Base-by-base conservation (phyloP, 2,888 invertebrate genomes). In the Tetramorium bicarinatum region DNA sequence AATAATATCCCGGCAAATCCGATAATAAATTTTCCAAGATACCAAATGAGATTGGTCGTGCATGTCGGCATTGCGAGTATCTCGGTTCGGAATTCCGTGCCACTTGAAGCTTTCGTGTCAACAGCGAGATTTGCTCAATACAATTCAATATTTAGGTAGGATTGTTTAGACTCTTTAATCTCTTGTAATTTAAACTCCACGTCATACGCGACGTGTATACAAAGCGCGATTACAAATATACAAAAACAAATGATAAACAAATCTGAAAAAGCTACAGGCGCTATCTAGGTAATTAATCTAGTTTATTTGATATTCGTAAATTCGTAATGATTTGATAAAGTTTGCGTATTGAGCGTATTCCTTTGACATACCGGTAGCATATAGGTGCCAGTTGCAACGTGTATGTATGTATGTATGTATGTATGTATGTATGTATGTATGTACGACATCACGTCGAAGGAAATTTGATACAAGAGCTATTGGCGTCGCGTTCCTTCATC, bases 21-120 rank as follows among this genome's bases (percentile, higher is more conserved):
- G 11, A 94, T 29, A 4, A 93, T 59, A 83, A 94, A 94, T 87
- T 94, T 94, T 61, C 92, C 92, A 38, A 94, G 76, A 49, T 94
- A 94, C 94, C 94, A 94, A 54, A 89, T 91, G 44, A 89, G 90
- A 83, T 92, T 89, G 44, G 72, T 85, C 49, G 92, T 91, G 72
- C 92, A 93, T 83, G 93, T 92, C 82, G 92, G 91, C 72, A 80
- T 79, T 1, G 34, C 13, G 9, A 47, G 9, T 71, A 71, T 21
- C 21, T 0, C 13, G 8, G 59, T 15, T 41, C 21, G 25, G 4
- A 0, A 29, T n/a, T 41, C 9, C 15, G 18, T n/a, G 6, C 1
- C 25, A 25, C 61, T 9, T 29, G 29, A 18, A 34, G 49, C 18
- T 54, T 54, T 41, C n/a, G 41, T 29, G 2, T 64, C 47, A 49